A percentile compares a stretch with the other conserved stretches of the same genome.
Conservation (phyloP, 2,113 vertebrate genomes). For the Fulica atra region DNA sequence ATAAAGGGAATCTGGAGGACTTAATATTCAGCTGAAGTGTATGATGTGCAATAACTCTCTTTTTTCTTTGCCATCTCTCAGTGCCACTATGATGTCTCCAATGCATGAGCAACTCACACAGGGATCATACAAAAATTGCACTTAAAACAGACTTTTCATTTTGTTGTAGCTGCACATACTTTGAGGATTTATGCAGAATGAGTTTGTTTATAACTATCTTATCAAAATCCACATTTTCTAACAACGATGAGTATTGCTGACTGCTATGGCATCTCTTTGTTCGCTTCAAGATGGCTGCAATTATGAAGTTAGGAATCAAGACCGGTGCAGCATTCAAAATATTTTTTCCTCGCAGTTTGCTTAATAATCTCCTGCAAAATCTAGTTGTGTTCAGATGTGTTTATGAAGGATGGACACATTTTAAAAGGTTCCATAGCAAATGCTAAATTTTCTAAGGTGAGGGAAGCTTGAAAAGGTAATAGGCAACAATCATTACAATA, state of each 20-base stretch:
- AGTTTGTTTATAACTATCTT: not conserved
- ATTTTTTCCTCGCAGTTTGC: not conserved
- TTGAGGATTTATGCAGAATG: not conserved
- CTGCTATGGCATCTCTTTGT: not conserved
- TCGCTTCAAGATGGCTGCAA: not conserved
- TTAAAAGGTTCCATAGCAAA: not conserved
- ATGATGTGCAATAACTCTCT: not conserved
- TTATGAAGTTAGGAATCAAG: not conserved
- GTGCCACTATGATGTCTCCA: not conserved
- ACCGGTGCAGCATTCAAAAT: not conserved
- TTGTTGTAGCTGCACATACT: not conserved
- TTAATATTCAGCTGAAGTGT: not conserved
- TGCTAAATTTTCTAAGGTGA: not conserved
- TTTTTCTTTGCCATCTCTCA: not conserved
- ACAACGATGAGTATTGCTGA: not conserved
- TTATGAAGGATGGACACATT: not conserved
- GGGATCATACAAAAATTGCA: not conserved
- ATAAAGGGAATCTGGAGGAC: not conserved
- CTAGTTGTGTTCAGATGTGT: not conserved
- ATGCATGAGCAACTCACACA: not conserved
- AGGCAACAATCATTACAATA: not conserved
- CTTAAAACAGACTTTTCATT: not conserved
- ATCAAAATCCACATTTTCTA: not conserved
- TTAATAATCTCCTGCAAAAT: not conserved
- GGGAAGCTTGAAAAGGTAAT: not conserved